These are phyloP conservation scores for Crambe crambe DNA, from an alignment of 37 sponge, comb jelly and placozoan genomes.

Conservation along the genomic window DNA sequence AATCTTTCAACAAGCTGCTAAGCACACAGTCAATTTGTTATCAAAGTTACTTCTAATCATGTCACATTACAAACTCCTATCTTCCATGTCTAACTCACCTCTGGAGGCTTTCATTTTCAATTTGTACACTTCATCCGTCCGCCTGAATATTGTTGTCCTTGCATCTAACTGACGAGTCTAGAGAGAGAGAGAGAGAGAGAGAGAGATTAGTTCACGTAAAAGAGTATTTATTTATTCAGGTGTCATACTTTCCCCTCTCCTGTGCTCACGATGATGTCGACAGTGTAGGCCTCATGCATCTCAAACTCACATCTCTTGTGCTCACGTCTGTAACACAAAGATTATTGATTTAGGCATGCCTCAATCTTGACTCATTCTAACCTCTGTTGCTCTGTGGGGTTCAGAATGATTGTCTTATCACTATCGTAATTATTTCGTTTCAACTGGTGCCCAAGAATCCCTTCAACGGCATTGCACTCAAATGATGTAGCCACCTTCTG, in stretches of 20 bases:
- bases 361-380: slow-evolving; percentile 2
- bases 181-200: neutral
- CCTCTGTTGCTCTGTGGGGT: slow-evolving; percentile 70
- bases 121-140: slow-evolving; percentile 81
- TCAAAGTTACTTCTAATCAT: too few relatives aligned
- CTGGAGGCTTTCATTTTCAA: slow-evolving; percentile 96
- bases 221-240: neutral
- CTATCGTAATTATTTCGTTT: slow-evolving; percentile 72
- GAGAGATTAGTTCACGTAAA: neutral
- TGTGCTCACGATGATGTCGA: slow-evolving; percentile 90
- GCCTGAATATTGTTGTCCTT: slow-evolving; percentile 90
- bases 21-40: too few relatives aligned
- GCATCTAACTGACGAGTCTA: slow-evolving; percentile 71
- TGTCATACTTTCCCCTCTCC: slow-evolving; percentile 85
- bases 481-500: slow-evolving; percentile 78
- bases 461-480: slow-evolving; percentile 86
- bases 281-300: slow-evolving; percentile 91
- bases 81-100: slow-evolving; percentile 26
- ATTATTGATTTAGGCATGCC: too few relatives aligned
- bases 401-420: slow-evolving; percentile 83
- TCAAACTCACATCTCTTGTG: slow-evolving; percentile 92
- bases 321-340: slow-evolving; percentile 62
- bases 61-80: neutral
- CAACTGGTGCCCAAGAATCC: slow-evolving; percentile 81
- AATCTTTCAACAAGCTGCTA: too few relatives aligned